phyloP scores from a whole-genome alignment of 2,113 vertebrate genomes.

The Pogonocichla stellata region DNA sequence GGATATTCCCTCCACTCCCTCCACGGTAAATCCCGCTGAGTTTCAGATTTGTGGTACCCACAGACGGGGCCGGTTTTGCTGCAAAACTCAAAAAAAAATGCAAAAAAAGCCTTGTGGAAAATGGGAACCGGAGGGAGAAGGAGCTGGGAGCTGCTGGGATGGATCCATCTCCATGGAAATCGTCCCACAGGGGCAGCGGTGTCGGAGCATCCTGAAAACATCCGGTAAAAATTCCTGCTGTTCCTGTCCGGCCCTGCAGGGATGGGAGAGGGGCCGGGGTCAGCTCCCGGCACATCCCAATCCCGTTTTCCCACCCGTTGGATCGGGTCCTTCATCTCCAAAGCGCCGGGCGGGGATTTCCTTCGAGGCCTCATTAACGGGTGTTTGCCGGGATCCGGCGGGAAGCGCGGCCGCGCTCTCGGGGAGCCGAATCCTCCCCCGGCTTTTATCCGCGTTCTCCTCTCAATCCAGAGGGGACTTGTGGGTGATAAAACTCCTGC shows the following conservation, averaged over 20 bases:
- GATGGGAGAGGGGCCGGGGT: fast-evolving
- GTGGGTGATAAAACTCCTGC: neutral
- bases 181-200: fast-evolving
- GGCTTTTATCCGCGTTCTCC: fast-evolving
- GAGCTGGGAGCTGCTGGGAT: neutral
- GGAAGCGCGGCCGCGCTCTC: neutral
- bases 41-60: too few species aligned
- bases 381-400: neutral
- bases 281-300: neutral
- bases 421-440: neutral
- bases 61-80: fast-evolving
- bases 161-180: neutral
- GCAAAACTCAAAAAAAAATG: neutral
- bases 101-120: neutral
- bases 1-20: neutral
- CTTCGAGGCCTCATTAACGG: neutral
- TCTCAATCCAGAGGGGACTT: neutral
- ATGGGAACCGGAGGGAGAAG: fast-evolving
- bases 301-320: fast-evolving
- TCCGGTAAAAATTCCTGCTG: neutral
- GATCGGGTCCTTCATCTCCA: neutral
- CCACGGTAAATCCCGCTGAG: fast-evolving
- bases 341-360: neutral
- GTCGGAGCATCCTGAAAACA: neutral
- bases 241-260: neutral